phyloP scores from a whole-genome alignment of 2,797 vertebrate species.

The Meriones psammophilus region DNA sequence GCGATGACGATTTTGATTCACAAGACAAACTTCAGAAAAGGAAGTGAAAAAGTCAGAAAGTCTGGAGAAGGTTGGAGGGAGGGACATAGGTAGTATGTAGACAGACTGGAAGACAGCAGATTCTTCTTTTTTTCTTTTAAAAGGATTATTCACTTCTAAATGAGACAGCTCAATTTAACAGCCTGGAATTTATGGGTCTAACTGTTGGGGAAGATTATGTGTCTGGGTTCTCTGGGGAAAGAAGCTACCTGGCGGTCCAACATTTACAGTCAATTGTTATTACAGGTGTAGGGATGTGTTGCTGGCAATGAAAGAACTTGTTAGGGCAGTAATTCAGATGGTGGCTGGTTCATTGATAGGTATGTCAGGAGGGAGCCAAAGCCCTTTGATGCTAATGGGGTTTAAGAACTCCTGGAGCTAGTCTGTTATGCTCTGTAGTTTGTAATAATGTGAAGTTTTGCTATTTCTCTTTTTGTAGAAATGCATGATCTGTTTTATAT shows the following conservation, averaged over 20 bases:
- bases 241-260: constrained; percentile 69
- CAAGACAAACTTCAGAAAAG: constrained; percentile 76
- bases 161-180: constrained; percentile 76
- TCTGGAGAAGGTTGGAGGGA: constrained; percentile 69
- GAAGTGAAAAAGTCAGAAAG: constrained; percentile 75
- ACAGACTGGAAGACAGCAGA: constrained; percentile 67
- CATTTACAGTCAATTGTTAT: constrained; percentile 73
- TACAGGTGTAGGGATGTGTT: constrained; percentile 74
- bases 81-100: constrained; percentile 31
- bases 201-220: constrained; percentile 70
- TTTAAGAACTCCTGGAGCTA: constrained; percentile 15
- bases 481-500: background rate
- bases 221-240: constrained; percentile 65
- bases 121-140: constrained; percentile 10
- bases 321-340: constrained; percentile 68
- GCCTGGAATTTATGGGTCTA: constrained; percentile 77
- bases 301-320: constrained; percentile 59
- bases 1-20: constrained; percentile 51
- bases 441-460: background rate
- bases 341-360: constrained; percentile 56
- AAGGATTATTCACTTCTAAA: constrained; percentile 81
- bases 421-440: constrained; percentile 43
- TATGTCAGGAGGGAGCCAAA: constrained; percentile 37
- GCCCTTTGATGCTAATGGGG: background rate
- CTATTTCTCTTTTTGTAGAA: constrained; percentile 45